Evolutionary conservation across 2,888 invertebrate species (phyloP), one percentile per base, ranked within the genome.

Genomic region (Gastracanthus pulcherrimus): DNA sequence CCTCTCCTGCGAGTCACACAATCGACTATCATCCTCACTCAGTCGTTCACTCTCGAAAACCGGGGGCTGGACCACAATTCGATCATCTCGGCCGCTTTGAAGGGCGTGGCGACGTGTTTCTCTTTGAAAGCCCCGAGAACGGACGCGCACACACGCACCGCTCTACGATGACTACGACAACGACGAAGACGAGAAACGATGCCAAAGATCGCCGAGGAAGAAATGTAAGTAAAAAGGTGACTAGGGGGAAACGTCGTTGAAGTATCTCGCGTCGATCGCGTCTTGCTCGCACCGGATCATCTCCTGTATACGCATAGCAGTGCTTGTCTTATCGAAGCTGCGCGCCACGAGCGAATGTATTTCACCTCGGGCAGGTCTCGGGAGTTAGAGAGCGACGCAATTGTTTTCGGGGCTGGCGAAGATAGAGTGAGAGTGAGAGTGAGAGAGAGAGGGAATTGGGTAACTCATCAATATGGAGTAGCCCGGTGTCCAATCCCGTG

Each of bases 381-480:
- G 38, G 13, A 60, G 34, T n/a, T 23, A 45, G 38, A 62, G 41
- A 60, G n/a, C 66, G 76, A 71, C 82, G 79, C 82, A 80, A 82
- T 82, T 82, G 82, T 82, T 76, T 80, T 76, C 45, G 62, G 76
- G 36, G 58, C 13, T 31, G 34, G 13, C 36, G 16, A 58, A 69
- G 48, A 48, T 31, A 69, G n/a, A 76, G 31, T 45, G 69, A 60
- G 16, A n/a, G 70, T 60, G 26, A 26, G 76, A 66, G 29, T 29
- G 23, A n/a, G n/a, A n/a, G n/a, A n/a, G n/a, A n/a, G n/a, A n/a
- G 16, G 23, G 77, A 75, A 67, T 72, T 58, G 81, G 84, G 85
- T 85, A 87, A 87, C 89, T 90, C 91, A 90, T 91, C 90, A 89
- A 90, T 91, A 89, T 90, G 90, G 89, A 90, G 89, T 89, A 91